These are phyloP conservation scores for Drosophila colorata DNA, from an alignment of 2,888 invertebrate species.

Conservation along the genomic window DNA sequence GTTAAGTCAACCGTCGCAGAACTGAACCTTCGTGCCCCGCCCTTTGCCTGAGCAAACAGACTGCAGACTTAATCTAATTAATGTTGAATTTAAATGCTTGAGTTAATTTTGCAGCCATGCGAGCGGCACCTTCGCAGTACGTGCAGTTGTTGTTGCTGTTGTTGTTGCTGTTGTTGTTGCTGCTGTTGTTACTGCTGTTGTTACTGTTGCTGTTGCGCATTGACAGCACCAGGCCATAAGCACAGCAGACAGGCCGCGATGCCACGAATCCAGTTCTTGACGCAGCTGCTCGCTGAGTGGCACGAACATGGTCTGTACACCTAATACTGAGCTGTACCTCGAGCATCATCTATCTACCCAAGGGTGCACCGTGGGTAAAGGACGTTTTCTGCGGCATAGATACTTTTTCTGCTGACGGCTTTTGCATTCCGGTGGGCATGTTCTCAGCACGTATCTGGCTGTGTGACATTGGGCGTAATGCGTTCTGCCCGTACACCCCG, in stretches of 20 bases:
- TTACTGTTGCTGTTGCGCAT: background rate
- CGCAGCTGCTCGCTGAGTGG: constrained; percentile 14
- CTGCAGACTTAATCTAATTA: constrained; percentile 78
- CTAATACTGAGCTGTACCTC: constrained; percentile 6
- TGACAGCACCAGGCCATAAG: constrained; percentile 6
- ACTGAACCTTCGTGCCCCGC: background rate
- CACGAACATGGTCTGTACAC: constrained; percentile 23
- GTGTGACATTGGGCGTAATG: constrained; percentile 56
- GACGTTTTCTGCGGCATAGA: constrained; percentile 52
- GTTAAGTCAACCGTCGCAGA: background rate
- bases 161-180: background rate
- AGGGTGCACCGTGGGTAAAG: constrained; percentile 26
- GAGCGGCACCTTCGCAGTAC: constrained; percentile 19
- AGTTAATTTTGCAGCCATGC: constrained; percentile 57
- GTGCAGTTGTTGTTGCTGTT: background rate
- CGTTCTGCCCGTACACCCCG: constrained; percentile 37
- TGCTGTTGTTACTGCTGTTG: no score
- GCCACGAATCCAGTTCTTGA: constrained; percentile 20
- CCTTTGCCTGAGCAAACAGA: constrained; percentile 34
- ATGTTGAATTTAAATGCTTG: constrained; percentile 76
- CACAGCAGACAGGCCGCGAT: constrained; percentile 7
- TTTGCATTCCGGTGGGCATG: constrained; percentile 44
- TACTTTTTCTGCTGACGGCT: constrained; percentile 61
- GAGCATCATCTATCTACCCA: constrained; percentile 18
- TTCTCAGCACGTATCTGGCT: constrained; percentile 58